Percentiles rank a stretch among this genome's conserved stretches.
Evolutionary conservation across 2,113 vertebrate species (phyloP).

Genomic region (Halcyon senegalensis): DNA sequence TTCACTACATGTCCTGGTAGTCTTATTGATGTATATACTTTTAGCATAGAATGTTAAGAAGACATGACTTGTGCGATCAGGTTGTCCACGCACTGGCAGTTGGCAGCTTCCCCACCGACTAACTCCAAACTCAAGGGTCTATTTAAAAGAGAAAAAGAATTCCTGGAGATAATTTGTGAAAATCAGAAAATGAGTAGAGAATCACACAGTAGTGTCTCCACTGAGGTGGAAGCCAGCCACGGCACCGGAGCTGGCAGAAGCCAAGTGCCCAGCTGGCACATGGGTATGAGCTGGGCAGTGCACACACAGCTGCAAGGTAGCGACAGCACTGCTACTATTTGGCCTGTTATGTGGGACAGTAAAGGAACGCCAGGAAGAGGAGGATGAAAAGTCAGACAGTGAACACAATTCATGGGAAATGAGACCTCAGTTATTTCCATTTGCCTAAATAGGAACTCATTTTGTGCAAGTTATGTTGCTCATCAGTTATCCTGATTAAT

Average conservation of each 20-base stretch:
- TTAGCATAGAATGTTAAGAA: background rate
- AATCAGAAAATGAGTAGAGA: background rate
- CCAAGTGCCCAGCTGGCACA: background rate
- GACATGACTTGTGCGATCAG: background rate
- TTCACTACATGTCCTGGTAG: background rate
- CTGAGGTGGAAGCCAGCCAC: background rate
- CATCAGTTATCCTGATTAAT: background rate
- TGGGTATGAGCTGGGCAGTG: rapidly evolving
- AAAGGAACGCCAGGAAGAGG: background rate
- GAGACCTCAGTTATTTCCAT: background rate
- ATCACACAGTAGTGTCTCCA: background rate
- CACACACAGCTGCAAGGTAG: background rate
- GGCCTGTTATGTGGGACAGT: background rate
- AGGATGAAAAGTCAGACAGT: background rate
- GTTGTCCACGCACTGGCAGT: background rate
- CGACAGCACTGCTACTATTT: background rate
- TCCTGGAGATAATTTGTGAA: background rate
- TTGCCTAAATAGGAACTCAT: background rate
- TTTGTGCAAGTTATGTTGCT: background rate
- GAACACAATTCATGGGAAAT: background rate
- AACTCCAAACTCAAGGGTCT: background rate
- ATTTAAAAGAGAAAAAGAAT: background rate
- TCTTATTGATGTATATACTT: background rate
- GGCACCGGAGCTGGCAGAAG: background rate
- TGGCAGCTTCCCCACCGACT: background rate